Conservation (phyloP, 2,113 vertebrate genomes). For the Zosterops japonicus region DNA sequence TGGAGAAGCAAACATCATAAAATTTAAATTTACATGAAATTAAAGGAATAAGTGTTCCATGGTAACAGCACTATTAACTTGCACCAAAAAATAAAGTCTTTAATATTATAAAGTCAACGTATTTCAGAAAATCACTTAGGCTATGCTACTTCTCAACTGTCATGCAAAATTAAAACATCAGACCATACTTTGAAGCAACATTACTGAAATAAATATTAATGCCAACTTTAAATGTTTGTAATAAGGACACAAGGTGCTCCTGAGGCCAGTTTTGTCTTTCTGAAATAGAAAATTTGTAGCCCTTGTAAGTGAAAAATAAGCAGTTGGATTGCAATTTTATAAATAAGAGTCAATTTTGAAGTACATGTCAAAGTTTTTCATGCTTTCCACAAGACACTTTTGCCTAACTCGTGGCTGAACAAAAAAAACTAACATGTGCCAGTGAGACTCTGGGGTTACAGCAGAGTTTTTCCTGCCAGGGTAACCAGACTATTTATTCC, state of each 20-base stretch:
- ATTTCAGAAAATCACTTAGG: slow-evolving; percentile 67
- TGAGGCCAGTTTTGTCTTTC: slow-evolving; percentile 17
- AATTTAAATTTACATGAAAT: slow-evolving; percentile 77
- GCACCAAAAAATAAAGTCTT: slow-evolving; percentile 66
- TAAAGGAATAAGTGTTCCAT: slow-evolving; percentile 74
- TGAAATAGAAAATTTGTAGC: background rate
- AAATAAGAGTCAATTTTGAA: background rate
- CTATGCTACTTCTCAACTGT: slow-evolving; percentile 59
- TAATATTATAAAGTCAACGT: slow-evolving; percentile 61
- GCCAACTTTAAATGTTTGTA: slow-evolving; percentile 46
- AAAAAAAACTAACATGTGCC: background rate
- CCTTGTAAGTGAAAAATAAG: background rate
- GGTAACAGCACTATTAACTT: slow-evolving; percentile 71
- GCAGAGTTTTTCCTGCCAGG: background rate
- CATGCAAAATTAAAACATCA: slow-evolving; percentile 73
- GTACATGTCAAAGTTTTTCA: background rate
- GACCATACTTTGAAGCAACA: slow-evolving; percentile 51
- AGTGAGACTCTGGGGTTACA: background rate
- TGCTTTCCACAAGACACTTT: background rate
- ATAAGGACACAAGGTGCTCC: slow-evolving; percentile 34
- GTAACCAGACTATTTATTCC: background rate
- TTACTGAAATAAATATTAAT: slow-evolving; percentile 58
- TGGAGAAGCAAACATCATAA: slow-evolving; percentile 77
- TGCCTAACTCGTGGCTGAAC: background rate
- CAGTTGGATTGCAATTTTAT: background rate